Evolutionary conservation across 2,113 vertebrate genomes (phyloP), one percentile per base, ranked within the genome.

Genomic region (Corythoichthys haematopterus): DNA sequence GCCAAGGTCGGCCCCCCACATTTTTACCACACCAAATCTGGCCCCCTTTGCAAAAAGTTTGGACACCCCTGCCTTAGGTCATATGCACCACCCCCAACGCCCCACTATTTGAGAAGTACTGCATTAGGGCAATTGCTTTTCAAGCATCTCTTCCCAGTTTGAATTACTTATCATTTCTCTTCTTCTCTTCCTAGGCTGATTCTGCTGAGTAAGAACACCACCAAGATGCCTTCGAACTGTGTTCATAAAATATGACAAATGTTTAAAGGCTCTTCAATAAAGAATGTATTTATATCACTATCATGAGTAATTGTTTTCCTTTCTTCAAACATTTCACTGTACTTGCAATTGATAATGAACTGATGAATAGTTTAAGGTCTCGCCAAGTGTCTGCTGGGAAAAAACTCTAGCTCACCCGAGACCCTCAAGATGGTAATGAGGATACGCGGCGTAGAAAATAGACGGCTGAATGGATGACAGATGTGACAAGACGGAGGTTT

Each of bases 191-290:
- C 9, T 11, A 82, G 77, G n/a, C 62, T 64, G 77, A 82, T 3
- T 50, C 2, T 2, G 77, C 77, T 55, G 77, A 79, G 45, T 79
- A 79, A 65, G 45, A 61, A 38, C 15, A 33, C 65, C 40, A 3
- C 43, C 15, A 38, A 36, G 35, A 33, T 65, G 53, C 45, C 33
- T 55, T 62, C 66, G 11, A 45, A 63, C 11, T 43, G 38, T 9
- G 40, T 72, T 74, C 69, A 77, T 79, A 79, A 72, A 82, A 82
- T 79, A 77, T 75, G 69, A 77, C 12, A n/a, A 6, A 48, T 72
- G 66, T 37, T 51, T n/a, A 50, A 38, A 15, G 35, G 63, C 7
- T 51, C 9, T 10, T 51, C 15, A 64, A 64, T 64, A 64, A 64
- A 64, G 47, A 37, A 36, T 11, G 3, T 51, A n/a, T 35, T 64